A percentile compares a stretch with the other conserved stretches of the same genome.
Conservation (phyloP, 2,113 vertebrate species). For the Peromyscus polionotus region DNA sequence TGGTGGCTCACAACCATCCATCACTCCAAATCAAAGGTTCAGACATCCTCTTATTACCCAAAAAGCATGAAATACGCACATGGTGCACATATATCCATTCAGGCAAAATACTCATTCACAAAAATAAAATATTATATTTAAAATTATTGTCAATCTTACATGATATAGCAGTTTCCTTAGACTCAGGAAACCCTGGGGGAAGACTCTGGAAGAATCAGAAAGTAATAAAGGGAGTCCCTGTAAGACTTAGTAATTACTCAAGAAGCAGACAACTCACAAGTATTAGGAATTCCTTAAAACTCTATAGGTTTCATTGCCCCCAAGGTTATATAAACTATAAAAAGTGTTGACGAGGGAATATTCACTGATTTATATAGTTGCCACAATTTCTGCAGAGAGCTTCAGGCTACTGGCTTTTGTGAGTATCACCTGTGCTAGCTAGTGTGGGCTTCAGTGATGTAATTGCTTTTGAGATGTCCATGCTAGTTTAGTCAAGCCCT, state of each 20-base stretch:
- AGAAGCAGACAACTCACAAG: background rate
- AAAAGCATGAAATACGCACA: background rate
- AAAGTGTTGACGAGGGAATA: background rate
- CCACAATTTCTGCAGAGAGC: background rate
- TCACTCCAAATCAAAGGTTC: too few relatives aligned
- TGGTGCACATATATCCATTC: background rate
- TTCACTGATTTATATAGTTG: background rate
- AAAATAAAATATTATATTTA: background rate
- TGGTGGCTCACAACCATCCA: accelerated
- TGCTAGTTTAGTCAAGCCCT: too few relatives aligned
- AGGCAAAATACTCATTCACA: background rate
- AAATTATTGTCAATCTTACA: too few relatives aligned
- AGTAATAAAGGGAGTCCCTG: background rate
- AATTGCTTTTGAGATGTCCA: background rate
- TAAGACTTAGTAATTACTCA: background rate
- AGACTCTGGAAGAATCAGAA: background rate
- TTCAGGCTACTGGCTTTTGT: background rate
- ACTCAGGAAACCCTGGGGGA: background rate
- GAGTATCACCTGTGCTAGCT: background rate
- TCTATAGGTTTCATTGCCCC: background rate
- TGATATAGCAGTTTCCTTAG: background rate
- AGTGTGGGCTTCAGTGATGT: background rate
- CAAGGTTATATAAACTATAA: background rate
- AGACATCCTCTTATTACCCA: background rate
- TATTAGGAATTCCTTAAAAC: background rate